A percentile compares a stretch with the other conserved stretches of the same genome.
phyloP scores from a whole-genome alignment of 2,888 invertebrate genomes.

The Latheticus oryzae region DNA sequence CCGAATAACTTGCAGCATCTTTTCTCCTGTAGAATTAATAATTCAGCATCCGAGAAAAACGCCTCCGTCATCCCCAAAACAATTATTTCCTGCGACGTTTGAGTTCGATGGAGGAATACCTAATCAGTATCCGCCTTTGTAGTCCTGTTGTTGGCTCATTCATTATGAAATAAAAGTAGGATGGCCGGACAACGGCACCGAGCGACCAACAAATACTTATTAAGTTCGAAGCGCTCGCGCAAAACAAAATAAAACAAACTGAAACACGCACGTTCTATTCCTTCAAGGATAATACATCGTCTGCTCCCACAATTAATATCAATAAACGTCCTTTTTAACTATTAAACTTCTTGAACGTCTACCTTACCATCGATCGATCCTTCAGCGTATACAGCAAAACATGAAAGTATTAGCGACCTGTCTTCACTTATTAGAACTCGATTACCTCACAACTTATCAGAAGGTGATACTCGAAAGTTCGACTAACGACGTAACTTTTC shows the following conservation, averaged over 20 bases:
- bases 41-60: constrained; percentile 2
- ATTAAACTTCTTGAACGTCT: constrained; percentile 43
- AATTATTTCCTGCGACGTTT: constrained; percentile 16
- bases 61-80: constrained; percentile 4
- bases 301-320: constrained; percentile 52
- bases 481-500: constrained; percentile 22
- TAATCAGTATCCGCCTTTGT: constrained; percentile 30
- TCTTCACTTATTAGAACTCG: constrained; percentile 2
- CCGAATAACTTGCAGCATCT: too few relatives aligned
- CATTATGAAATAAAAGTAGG: constrained; percentile 34
- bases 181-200: constrained; percentile 21
- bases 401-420: constrained; percentile 10
- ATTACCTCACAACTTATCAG: constrained; percentile 14
- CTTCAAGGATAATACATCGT: constrained; percentile 47
- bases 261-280: constrained; percentile 51
- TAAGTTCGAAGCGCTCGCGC: constrained; percentile 21
- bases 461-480: constrained; percentile 11
- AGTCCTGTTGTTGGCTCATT: constrained; percentile 24
- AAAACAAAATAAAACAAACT: constrained; percentile 42
- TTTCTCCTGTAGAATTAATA: neutral
- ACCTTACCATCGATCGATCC: constrained; percentile 18
- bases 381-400: neutral
- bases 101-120: constrained; percentile 21
- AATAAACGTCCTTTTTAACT: constrained; percentile 53
- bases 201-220: constrained; percentile 41